These are phyloP conservation scores for Cuniculus paca DNA, from an alignment of 2,797 vertebrate genomes.

Conservation along the genomic window DNA sequence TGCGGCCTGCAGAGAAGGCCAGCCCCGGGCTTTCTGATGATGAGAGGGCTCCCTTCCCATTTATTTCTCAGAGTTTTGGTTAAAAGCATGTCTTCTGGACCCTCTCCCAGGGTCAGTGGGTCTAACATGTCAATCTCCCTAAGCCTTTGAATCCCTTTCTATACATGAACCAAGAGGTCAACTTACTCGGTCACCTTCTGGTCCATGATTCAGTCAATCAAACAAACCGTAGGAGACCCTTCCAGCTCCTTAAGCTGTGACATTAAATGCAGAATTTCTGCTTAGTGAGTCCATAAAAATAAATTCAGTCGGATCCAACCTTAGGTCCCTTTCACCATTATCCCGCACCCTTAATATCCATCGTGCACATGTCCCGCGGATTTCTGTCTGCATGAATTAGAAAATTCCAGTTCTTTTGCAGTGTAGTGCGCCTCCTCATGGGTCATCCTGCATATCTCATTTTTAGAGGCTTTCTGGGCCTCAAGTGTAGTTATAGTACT, in stretches of 20 bases:
- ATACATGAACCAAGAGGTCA: background rate
- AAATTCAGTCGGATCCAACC: background rate
- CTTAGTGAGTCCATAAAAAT: background rate
- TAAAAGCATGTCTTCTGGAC: background rate
- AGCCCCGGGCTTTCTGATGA: background rate
- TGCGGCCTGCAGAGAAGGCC: background rate
- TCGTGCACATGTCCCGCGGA: background rate
- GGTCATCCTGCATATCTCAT: background rate
- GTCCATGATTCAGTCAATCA: background rate
- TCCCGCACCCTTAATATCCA: too few relatives aligned
- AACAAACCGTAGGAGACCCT: background rate
- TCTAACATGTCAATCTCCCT: background rate
- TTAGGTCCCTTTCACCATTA: background rate
- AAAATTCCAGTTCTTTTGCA: background rate
- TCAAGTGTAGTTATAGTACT: background rate
- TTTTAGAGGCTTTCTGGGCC: background rate
- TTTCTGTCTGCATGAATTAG: background rate
- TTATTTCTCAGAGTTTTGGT: background rate
- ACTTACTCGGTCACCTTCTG: background rate
- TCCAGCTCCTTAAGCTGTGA: background rate
- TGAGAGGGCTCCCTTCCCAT: background rate
- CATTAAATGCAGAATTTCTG: background rate
- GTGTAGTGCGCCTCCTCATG: background rate
- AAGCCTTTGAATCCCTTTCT: background rate
- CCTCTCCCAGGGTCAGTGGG: background rate